Percentiles rank a stretch among this genome's conserved stretches.
These are phyloP conservation scores for Dysidea cf. avara DNA, from an alignment of 37 sponge, comb jelly and placozoan species.

Conservation along the genomic window DNA sequence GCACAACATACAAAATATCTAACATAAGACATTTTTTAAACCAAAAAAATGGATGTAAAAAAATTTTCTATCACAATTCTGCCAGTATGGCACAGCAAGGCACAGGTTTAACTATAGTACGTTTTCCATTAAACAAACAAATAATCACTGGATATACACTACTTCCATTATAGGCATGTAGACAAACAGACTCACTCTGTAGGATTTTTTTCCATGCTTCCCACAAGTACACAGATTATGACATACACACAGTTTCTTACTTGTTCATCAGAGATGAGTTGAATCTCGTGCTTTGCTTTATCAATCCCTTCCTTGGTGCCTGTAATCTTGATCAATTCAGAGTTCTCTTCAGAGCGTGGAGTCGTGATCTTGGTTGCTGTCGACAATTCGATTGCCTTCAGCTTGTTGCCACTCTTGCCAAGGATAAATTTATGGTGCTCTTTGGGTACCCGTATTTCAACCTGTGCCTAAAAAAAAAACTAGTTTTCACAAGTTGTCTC, in stretches of 20 bases:
- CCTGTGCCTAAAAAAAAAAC: too few species aligned
- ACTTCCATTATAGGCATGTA: too few species aligned
- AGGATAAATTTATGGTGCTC: slow-evolving; percentile 81
- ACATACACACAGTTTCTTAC: slow-evolving; percentile 26
- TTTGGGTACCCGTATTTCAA: slow-evolving; percentile 76
- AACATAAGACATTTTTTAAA: too few species aligned
- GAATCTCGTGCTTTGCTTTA: slow-evolving; percentile 80
- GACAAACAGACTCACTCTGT: not conserved
- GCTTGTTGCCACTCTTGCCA: slow-evolving; percentile 60
- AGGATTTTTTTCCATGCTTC: not conserved
- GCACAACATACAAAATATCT: not conserved
- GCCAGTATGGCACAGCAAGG: too few species aligned
- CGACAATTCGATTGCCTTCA: slow-evolving; percentile 67
- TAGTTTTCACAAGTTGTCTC: too few species aligned
- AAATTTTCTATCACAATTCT: too few species aligned
- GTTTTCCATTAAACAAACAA: too few species aligned
- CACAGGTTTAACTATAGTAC: too few species aligned
- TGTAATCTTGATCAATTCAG: slow-evolving; percentile 75
- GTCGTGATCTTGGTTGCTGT: slow-evolving; percentile 81
- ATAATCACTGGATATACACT: too few species aligned
- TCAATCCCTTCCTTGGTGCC: slow-evolving; percentile 91
- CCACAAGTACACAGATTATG: not conserved
- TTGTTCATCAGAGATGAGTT: slow-evolving; percentile 84
- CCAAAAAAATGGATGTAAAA: too few species aligned
- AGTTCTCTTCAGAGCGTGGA: slow-evolving; percentile 61